Percentiles rank a stretch among this genome's conserved stretches.
phyloP scores from a whole-genome alignment of 2,797 vertebrate genomes.

The Phrynocephalus guinanensis region DNA sequence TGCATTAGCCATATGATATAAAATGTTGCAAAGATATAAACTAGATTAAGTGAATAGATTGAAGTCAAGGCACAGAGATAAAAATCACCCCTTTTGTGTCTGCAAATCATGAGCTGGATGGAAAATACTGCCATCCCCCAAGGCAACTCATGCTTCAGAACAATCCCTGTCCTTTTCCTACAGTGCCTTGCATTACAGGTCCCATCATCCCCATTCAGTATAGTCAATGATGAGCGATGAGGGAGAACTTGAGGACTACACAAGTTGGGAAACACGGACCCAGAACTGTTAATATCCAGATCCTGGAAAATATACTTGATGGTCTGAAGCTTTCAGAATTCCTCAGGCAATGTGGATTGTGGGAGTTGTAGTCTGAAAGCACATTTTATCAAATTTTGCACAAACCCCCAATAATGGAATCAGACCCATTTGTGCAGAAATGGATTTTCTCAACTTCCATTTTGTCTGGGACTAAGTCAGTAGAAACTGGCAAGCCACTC shows the following conservation, averaged over 20 bases:
- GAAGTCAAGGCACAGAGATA: neutral
- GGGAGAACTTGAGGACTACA: neutral
- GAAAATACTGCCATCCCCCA: neutral
- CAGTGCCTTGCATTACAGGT: neutral
- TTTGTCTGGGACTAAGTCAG: too few relatives aligned
- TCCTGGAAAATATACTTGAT: too few relatives aligned
- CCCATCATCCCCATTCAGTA: neutral
- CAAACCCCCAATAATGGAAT: neutral
- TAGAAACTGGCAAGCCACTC: too few relatives aligned
- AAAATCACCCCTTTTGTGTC: slow-evolving; percentile 1
- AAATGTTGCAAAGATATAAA: too few relatives aligned
- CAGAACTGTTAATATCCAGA: neutral
- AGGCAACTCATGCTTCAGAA: neutral
- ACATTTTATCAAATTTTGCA: too few relatives aligned
- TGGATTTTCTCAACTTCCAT: neutral
- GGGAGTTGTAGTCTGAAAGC: too few relatives aligned
- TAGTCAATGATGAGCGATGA: neutral
- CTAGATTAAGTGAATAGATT: slow-evolving; percentile 18
- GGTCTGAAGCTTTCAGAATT: too few relatives aligned
- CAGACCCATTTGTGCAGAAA: neutral
- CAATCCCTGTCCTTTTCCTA: too few relatives aligned
- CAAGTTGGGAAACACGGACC: neutral
- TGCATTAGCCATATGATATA: too few relatives aligned
- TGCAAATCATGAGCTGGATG: slow-evolving; percentile 3
- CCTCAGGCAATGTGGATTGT: too few relatives aligned